phyloP scores from a whole-genome alignment of 2,113 vertebrate species.

The Myrmophylax atrothorax region DNA sequence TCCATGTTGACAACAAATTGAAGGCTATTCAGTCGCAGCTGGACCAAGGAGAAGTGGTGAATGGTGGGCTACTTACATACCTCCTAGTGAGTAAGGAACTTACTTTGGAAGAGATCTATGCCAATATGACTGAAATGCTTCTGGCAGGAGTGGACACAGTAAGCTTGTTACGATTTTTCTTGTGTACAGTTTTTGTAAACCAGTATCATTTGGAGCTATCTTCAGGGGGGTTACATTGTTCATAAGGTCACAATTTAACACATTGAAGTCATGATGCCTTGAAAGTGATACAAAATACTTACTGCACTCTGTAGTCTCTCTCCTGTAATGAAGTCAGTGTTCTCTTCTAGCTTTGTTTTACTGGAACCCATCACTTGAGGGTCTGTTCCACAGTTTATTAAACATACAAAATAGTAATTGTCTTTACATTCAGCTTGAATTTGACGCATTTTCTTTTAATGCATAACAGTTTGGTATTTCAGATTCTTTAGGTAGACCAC shows the following conservation, averaged over 20 bases:
- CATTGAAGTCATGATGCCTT: neutral
- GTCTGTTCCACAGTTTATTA: neutral
- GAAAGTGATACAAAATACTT: neutral
- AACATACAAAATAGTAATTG: neutral
- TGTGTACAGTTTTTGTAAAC: neutral
- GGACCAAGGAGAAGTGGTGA: slow-evolving; percentile 77
- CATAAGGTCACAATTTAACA: neutral
- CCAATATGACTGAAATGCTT: slow-evolving; percentile 93
- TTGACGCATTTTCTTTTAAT: neutral
- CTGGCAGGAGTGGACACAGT: slow-evolving; percentile 93
- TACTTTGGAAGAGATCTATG: slow-evolving; percentile 90
- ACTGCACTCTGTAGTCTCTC: neutral
- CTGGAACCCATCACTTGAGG: neutral
- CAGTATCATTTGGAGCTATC: neutral
- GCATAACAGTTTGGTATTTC: neutral
- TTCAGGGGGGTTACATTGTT: neutral
- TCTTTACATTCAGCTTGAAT: neutral
- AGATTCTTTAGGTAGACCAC: neutral
- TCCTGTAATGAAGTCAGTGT: neutral
- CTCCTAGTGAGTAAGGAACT: slow-evolving; percentile 86
- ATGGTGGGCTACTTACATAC: slow-evolving; percentile 87
- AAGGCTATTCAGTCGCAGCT: slow-evolving; percentile 78
- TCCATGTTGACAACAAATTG: slow-evolving; percentile 86
- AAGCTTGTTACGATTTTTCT: neutral
- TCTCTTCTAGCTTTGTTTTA: neutral